These are phyloP conservation scores for Chaetodon trifascialis DNA, from an alignment of 2,113 vertebrate genomes.

Conservation along the genomic window DNA sequence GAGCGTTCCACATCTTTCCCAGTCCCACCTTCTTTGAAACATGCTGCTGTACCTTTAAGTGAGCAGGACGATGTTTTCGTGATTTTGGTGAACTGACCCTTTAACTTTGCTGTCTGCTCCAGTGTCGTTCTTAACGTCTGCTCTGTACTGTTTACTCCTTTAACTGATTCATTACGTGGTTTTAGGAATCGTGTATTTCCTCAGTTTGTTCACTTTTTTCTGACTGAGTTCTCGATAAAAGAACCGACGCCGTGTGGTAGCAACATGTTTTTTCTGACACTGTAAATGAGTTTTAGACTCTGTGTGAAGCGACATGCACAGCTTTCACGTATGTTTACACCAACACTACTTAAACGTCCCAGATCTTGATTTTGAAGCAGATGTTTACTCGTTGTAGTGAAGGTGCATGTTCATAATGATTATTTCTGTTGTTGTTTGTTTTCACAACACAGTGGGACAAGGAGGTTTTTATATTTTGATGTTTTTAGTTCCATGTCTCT, in stretches of 20 bases:
- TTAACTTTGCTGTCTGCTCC: not conserved
- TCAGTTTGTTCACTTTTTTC: not conserved
- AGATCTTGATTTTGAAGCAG: conserved; percentile 8
- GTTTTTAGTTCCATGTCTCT: not conserved
- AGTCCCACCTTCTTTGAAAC: too few species aligned
- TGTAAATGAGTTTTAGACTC: conserved; percentile 20
- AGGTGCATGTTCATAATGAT: not conserved
- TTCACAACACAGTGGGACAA: not conserved
- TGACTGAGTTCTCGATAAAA: conserved; percentile 40
- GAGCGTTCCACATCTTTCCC: too few species aligned
- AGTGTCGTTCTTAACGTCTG: not conserved
- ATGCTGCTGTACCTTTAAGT: too few species aligned
- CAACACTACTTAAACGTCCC: not conserved
- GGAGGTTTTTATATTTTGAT: not conserved
- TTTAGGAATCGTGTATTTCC: not conserved
- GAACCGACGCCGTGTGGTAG: conserved; percentile 1
- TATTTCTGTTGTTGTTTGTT: not conserved
- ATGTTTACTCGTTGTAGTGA: conserved; percentile 11
- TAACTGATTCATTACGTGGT: not conserved
- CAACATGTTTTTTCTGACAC: not conserved
- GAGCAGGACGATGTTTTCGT: too few species aligned
- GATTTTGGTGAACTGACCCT: not conserved
- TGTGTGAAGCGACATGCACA: not conserved
- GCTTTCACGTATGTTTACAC: conserved; percentile 27
- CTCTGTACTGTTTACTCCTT: not conserved